A percentile compares a stretch with the other conserved stretches of the same genome.
Conservation (phyloP, 2,113 vertebrate genomes). For the Prionailurus bengalensis region DNA sequence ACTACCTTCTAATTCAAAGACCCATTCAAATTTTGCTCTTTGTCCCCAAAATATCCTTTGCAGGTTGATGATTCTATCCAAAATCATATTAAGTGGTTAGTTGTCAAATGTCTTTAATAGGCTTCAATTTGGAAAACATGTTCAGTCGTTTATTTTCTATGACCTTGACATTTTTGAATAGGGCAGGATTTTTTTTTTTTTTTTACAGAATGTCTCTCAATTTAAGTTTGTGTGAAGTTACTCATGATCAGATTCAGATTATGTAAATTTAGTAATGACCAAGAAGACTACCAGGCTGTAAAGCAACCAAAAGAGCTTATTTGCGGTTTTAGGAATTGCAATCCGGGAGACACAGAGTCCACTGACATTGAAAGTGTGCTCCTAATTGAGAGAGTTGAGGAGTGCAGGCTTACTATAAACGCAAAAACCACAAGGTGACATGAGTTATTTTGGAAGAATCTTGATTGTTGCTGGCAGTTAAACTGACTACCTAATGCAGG, state of each 20-base stretch:
- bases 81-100: background rate
- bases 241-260: background rate
- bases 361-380: background rate
- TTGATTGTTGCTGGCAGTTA: background rate
- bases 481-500: background rate
- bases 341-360: background rate
- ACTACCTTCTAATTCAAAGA: background rate
- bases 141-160: background rate
- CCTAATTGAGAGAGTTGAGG: background rate
- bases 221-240: background rate
- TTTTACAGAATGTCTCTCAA: background rate
- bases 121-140: background rate
- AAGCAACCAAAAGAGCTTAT: background rate
- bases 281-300: no score
- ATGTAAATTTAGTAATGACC: no score
- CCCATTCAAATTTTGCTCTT: background rate
- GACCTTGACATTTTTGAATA: background rate
- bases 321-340: background rate
- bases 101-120: background rate
- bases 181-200: background rate
- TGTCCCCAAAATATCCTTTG: background rate
- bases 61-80: background rate
- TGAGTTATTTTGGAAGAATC: background rate
- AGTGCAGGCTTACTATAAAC: background rate
- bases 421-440: background rate